Evolutionary conservation across 2,888 invertebrate genomes (phyloP).

Genomic region (Pinctada fucata): DNA sequence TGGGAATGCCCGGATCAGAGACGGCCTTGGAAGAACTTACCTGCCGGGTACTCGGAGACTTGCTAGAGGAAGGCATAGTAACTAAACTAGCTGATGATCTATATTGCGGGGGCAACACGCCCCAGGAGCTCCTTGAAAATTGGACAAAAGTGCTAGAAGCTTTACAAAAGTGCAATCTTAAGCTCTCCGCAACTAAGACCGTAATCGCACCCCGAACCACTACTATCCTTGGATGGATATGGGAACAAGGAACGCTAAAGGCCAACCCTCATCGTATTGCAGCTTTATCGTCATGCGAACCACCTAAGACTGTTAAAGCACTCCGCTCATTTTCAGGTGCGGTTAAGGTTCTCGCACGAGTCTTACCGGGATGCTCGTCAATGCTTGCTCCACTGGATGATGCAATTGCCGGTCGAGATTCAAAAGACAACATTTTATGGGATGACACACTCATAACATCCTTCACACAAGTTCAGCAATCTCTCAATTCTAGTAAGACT

Average conservation of each 20-base stretch:
- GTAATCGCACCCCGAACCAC: slow-evolving; percentile 37
- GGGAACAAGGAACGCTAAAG: slow-evolving; percentile 32
- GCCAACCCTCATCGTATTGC: slow-evolving; percentile 41
- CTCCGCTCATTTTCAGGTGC: slow-evolving; percentile 47
- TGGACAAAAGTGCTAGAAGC: slow-evolving; percentile 42
- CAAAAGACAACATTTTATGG: slow-evolving; percentile 45
- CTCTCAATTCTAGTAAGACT: slow-evolving; percentile 3
- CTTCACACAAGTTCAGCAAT: slow-evolving; percentile 35
- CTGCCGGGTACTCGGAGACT: slow-evolving; percentile 42
- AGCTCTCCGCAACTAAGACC: slow-evolving; percentile 43
- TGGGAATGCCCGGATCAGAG: slow-evolving; percentile 53
- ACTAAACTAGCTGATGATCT: slow-evolving; percentile 46
- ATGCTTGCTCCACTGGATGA: slow-evolving; percentile 39
- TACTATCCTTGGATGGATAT: slow-evolving; percentile 46
- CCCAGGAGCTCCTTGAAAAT: slow-evolving; percentile 32
- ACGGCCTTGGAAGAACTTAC: slow-evolving; percentile 52
- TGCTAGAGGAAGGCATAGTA: slow-evolving; percentile 38
- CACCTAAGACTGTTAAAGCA: slow-evolving; percentile 37
- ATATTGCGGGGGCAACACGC: slow-evolving; percentile 48
- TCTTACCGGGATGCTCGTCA: slow-evolving; percentile 34
- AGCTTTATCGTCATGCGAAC: slow-evolving; percentile 32
- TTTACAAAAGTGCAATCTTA: slow-evolving; percentile 36
- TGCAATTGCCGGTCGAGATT: slow-evolving; percentile 34
- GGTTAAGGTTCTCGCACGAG: slow-evolving; percentile 46
- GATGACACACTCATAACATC: slow-evolving; percentile 29